A percentile compares a stretch with the other conserved stretches of the same genome.
Conservation (phyloP, 2,113 vertebrate species). For the Diphyllodes magnificus region DNA sequence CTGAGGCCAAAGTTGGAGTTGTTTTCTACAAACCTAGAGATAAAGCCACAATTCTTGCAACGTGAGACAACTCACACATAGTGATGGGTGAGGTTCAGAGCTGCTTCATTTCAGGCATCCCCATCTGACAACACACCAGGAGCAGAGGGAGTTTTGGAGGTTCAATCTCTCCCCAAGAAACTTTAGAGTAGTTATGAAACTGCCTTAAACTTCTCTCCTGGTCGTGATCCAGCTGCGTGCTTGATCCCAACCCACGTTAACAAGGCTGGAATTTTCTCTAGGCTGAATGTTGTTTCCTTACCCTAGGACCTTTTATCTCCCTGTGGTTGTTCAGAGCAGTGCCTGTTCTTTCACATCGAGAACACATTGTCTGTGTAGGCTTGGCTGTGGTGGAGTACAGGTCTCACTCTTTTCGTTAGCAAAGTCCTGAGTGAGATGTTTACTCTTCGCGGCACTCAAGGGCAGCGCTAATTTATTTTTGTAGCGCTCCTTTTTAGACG, state of each 20-base stretch:
- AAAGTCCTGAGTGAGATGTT: conserved; percentile 3
- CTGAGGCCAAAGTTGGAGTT: neutral
- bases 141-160: neutral
- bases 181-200: neutral
- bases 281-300: neutral
- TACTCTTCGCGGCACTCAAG: conserved; percentile 15
- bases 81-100: neutral
- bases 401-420: neutral
- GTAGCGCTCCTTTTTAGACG: neutral
- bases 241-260: neutral
- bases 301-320: neutral
- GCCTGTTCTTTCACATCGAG: neutral
- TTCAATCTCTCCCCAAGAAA: neutral
- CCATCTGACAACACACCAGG: neutral
- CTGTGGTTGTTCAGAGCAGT: neutral
- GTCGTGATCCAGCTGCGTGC: neutral
- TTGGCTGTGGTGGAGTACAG: neutral
- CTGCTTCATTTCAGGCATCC: neutral
- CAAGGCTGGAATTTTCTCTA: neutral
- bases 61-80: neutral
- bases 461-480: conserved; percentile 53
- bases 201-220: neutral
- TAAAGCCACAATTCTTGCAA: neutral
- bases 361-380: neutral
- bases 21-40: neutral